A percentile compares a stretch with the other conserved stretches of the same genome.
Conservation (phyloP, 1,140 invertebrate genomes). For the Habropoda laboriosa region DNA sequence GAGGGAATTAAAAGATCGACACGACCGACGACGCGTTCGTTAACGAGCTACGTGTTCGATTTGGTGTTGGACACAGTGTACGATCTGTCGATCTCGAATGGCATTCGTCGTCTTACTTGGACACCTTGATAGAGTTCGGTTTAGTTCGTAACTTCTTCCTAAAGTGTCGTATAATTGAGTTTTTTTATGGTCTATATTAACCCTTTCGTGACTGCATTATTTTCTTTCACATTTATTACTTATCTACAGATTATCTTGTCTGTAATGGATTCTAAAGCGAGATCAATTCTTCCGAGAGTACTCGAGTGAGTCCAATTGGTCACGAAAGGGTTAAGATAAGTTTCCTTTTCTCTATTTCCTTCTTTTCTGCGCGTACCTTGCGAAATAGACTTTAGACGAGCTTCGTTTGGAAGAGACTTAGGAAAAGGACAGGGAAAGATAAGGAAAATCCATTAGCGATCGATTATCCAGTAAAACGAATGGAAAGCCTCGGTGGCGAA, state of each 20-base stretch:
- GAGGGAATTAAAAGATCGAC: conserved; percentile 48
- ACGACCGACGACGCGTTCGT: background rate
- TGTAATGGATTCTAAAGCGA: no score
- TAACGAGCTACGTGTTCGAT: conserved; percentile 13
- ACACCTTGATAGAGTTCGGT: no score
- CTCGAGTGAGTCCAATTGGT: no score
- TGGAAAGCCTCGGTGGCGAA: conserved; percentile 58
- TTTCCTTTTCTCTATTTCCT: background rate
- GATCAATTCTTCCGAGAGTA: no score
- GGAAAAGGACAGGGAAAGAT: background rate
- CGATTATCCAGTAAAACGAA: conserved; percentile 39
- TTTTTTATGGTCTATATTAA: no score
- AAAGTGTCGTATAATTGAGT: no score
- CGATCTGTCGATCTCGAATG: background rate
- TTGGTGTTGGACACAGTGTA: background rate
- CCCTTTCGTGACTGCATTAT: no score
- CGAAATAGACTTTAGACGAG: no score
- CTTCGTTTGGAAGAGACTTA: background rate
- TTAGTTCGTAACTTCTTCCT: no score
- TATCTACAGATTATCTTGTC: no score
- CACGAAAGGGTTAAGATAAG: no score
- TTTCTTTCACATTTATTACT: no score
- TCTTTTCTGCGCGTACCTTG: background rate
- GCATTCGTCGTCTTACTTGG: background rate
- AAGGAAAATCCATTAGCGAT: conserved; percentile 28